Percentiles rank a stretch among this genome's conserved stretches.
Conservation (phyloP, 1,140 invertebrate genomes). For the Odontomachus brunneus region DNA sequence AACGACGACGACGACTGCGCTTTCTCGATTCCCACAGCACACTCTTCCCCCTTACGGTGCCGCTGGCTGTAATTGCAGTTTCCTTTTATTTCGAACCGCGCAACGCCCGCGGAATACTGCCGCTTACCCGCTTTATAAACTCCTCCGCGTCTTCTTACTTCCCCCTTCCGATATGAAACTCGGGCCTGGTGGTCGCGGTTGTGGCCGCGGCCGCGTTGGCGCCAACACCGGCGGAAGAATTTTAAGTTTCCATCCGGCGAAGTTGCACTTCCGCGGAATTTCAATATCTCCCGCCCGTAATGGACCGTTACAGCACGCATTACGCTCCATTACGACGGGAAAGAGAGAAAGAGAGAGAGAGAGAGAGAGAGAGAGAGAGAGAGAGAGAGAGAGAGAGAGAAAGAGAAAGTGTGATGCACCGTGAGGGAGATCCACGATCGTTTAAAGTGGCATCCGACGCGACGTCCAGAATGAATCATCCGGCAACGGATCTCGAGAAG, state of each 20-base stretch:
- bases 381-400: too few relatives aligned
- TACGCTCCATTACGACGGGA: constrained; percentile 39
- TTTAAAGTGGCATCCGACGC: too few relatives aligned
- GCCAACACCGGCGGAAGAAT: constrained; percentile 39
- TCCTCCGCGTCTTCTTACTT: constrained; percentile 34
- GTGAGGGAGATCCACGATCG: too few relatives aligned
- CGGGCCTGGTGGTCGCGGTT: constrained; percentile 1
- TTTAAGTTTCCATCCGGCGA: constrained; percentile 57
- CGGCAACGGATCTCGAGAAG: too few relatives aligned
- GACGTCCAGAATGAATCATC: too few relatives aligned
- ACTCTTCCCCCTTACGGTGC: background rate
- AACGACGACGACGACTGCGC: constrained; percentile 19
- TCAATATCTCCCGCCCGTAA: constrained; percentile 55
- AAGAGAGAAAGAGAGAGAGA: too few relatives aligned
- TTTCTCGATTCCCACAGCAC: constrained; percentile 33
- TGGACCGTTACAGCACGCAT: constrained; percentile 56
- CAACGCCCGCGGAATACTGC: constrained; percentile 35
- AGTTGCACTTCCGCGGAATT: constrained; percentile 54
- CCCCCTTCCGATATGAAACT: constrained; percentile 32
- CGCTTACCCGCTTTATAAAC: constrained; percentile 46
- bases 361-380: too few relatives aligned
- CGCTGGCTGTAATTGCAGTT: constrained; percentile 54
- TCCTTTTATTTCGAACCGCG: constrained; percentile 41
- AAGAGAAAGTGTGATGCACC: too few relatives aligned
- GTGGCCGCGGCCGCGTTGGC: background rate